phyloP scores from a whole-genome alignment of 2,797 vertebrate species.

The Acestrorhynchus altus region DNA sequence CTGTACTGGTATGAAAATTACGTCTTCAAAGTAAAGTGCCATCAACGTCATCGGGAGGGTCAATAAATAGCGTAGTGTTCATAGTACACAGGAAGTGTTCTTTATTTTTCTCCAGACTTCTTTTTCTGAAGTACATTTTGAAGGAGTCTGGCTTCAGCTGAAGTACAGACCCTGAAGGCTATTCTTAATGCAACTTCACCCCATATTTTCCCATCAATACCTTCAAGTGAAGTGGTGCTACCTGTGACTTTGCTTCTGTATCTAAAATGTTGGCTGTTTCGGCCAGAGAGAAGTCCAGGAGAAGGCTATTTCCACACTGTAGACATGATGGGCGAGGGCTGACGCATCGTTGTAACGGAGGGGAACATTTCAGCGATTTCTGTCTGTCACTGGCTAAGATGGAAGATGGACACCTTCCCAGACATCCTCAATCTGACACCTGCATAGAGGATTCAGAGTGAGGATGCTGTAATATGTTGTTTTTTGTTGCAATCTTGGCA shows the following conservation, averaged over 20 bases:
- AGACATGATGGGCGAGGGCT: background rate
- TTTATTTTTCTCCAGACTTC: background rate
- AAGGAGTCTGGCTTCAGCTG: background rate
- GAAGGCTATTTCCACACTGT: background rate
- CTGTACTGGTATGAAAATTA: too few species aligned
- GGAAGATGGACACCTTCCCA: background rate
- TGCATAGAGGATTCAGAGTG: background rate
- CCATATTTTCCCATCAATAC: background rate
- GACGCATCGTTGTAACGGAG: background rate
- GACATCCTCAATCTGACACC: background rate
- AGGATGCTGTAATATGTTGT: slow-evolving; percentile 16
- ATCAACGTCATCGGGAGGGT: background rate
- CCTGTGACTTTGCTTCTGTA: background rate
- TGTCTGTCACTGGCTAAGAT: background rate
- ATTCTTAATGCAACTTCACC: background rate
- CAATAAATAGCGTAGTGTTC: background rate
- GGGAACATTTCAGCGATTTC: background rate
- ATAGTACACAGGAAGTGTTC: background rate
- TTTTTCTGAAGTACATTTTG: background rate
- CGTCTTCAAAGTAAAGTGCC: too few species aligned
- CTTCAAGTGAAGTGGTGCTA: background rate
- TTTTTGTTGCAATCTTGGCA: slow-evolving; percentile 15
- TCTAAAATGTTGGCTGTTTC: background rate
- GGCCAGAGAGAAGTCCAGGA: background rate
- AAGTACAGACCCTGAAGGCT: background rate